Conservation (phyloP, 2,797 vertebrate genomes). For the Pogoniulus pusillus region DNA sequence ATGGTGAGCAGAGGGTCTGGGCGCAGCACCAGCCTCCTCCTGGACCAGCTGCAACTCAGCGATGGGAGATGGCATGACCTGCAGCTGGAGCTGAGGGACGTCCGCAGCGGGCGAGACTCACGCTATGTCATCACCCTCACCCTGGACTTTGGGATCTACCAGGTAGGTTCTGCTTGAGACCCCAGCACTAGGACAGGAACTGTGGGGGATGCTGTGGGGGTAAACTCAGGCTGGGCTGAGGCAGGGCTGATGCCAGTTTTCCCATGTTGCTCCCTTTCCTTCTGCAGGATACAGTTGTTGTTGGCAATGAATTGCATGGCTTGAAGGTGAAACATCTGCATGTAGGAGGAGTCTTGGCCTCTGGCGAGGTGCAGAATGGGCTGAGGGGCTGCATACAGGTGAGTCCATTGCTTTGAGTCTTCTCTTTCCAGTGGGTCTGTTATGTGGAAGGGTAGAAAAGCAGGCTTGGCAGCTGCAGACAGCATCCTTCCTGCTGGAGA, state of each 20-base stretch:
- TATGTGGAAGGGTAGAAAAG: background rate
- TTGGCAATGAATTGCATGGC: constrained; percentile 93
- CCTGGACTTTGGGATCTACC: constrained; percentile 92
- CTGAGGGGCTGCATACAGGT: constrained; percentile 97
- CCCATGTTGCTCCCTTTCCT: background rate
- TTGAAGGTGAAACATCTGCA: constrained; percentile 96
- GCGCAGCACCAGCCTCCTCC: constrained; percentile 83
- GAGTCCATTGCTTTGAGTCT: constrained; percentile 14
- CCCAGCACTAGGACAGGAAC: background rate
- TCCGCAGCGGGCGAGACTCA: constrained; percentile 84
- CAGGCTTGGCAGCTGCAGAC: background rate
- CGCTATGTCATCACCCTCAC: constrained; percentile 89
- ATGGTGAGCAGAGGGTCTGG: constrained; percentile 84
- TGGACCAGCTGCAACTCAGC: constrained; percentile 90
- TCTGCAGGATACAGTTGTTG: constrained; percentile 88
- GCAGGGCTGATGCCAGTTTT: background rate
- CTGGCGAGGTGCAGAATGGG: constrained; percentile 89
- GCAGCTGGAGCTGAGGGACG: constrained; percentile 90
- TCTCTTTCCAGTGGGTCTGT: background rate
- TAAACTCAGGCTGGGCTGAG: rapidly evolving
- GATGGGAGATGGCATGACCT: constrained; percentile 97
- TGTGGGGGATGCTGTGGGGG: background rate
- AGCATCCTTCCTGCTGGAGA: background rate
- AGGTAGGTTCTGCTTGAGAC: constrained; percentile 77
- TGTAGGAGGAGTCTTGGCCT: constrained; percentile 89